These are phyloP conservation scores for Channa striata DNA, from an alignment of 2,797 vertebrate genomes.

Conservation along the genomic window DNA sequence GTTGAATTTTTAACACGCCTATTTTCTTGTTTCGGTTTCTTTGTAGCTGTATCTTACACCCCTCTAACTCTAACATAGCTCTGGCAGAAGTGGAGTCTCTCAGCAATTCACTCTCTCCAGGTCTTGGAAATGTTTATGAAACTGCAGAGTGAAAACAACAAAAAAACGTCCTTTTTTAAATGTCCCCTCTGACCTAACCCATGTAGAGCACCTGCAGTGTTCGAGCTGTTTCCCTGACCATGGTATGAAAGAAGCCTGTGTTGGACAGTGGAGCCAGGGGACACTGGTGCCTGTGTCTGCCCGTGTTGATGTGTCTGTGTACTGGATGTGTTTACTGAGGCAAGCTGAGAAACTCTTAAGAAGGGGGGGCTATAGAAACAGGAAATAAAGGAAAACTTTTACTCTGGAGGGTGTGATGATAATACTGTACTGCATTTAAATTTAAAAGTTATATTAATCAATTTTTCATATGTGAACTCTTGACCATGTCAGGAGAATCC, in stretches of 20 bases:
- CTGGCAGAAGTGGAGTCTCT: conserved; percentile 26
- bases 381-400: conserved; percentile 38
- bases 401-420: background rate
- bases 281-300: conserved; percentile 76
- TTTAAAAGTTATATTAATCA: background rate
- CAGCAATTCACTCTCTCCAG: conserved; percentile 12
- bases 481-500: too few relatives aligned
- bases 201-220: conserved; percentile 75
- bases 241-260: conserved; percentile 79
- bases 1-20: conserved; percentile 51
- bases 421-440: conserved; percentile 6
- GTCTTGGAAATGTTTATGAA: conserved; percentile 57
- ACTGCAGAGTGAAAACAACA: conserved; percentile 40
- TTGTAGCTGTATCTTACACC: conserved; percentile 15
- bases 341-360: conserved; percentile 40
- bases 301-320: conserved; percentile 57
- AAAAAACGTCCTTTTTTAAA: conserved; percentile 49
- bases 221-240: conserved; percentile 75
- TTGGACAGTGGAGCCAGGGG: conserved; percentile 68
- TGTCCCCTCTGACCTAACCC: conserved; percentile 59
- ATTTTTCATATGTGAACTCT: too few relatives aligned
- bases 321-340: conserved; percentile 61
- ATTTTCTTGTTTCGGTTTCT: conserved; percentile 32
- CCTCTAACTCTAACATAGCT: conserved; percentile 11
- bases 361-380: background rate